These are phyloP conservation scores for Haliaeetus leucogaster DNA, from an alignment of 2,113 vertebrate genomes.

Conservation along the genomic window DNA sequence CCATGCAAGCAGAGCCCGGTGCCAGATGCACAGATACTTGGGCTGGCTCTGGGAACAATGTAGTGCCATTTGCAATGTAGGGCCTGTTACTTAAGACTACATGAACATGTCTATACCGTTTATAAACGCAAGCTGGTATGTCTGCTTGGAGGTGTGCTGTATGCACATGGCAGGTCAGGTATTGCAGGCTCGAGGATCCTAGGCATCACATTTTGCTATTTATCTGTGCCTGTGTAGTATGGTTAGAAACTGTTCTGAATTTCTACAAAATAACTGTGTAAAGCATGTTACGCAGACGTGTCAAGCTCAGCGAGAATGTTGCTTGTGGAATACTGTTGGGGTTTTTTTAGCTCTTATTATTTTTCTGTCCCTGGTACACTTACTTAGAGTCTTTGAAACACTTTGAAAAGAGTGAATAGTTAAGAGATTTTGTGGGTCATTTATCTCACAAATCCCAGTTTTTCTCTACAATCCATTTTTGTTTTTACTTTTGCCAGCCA, in stretches of 20 bases:
- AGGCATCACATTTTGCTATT: not conserved
- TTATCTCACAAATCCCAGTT: not conserved
- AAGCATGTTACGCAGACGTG: not conserved
- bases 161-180: not conserved
- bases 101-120: accelerated
- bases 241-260: not conserved
- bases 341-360: not conserved
- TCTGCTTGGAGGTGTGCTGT: not conserved
- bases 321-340: not conserved
- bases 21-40: too few relatives aligned
- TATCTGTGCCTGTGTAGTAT: not conserved
- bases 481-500: not conserved
- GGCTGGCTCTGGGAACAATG: not conserved
- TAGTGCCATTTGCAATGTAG: not conserved
- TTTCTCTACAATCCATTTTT: not conserved
- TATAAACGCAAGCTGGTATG: not conserved
- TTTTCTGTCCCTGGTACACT: not conserved
- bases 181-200: not conserved
- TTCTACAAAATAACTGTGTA: not conserved
- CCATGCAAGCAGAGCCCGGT: not conserved
- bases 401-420: not conserved
- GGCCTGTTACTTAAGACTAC: not conserved
- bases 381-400: not conserved
- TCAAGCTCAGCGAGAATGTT: not conserved
- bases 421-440: not conserved